Base-by-base conservation (phyloP, 2,888 invertebrate genomes). In the Scaptomyza tumidula region DNA sequence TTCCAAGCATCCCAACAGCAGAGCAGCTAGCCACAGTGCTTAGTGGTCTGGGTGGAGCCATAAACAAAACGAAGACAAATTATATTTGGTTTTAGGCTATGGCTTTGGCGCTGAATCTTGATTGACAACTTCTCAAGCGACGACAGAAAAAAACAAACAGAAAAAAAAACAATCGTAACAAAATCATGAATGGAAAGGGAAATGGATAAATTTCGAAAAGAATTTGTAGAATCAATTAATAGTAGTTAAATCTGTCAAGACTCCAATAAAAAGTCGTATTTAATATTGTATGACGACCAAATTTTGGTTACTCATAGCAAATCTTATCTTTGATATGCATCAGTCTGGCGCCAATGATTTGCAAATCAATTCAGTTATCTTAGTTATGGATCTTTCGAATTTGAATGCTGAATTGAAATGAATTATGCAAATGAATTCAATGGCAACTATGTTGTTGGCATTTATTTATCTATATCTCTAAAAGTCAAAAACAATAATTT, bases 371-470 rank as follows among this genome's bases (percentile, higher is more conserved):
- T 64, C 57, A 48, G 45, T 56, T 83, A 81, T 83, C 86, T 60
- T 57, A 71, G 68, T 62, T 82, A 84, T 89, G 74, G 67, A 82
- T 82, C 85, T 82, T 65, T 59, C 50, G 48, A 66, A 79, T 86
- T 72, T 65, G 39, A 74, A 60, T 64, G 74, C 63, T 62, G 60
- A 64, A 68, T 55, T 63, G 67, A 75, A 60, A 67, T 71, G 55
- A 87, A 78, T 89, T 89, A 84, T 84, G 83, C 83, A 85, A 84
- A 84, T 89, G 19, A 43, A 89, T 79, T 87, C 88, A 75, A 75
- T 60, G 67, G 72, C 70, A 50, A 75, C 45, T 68, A 78, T 78
- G 77, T 80, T 86, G 84, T 77, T 86, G 60, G 71, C 59, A 61
- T 59, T 67, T 67, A 78, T 69, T 73, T 71, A 75, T 78, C 69